Percentiles rank a stretch among this genome's conserved stretches.
Evolutionary conservation across 2,797 vertebrate species (phyloP).

Genomic region (Macrochelys suwanniensis): DNA sequence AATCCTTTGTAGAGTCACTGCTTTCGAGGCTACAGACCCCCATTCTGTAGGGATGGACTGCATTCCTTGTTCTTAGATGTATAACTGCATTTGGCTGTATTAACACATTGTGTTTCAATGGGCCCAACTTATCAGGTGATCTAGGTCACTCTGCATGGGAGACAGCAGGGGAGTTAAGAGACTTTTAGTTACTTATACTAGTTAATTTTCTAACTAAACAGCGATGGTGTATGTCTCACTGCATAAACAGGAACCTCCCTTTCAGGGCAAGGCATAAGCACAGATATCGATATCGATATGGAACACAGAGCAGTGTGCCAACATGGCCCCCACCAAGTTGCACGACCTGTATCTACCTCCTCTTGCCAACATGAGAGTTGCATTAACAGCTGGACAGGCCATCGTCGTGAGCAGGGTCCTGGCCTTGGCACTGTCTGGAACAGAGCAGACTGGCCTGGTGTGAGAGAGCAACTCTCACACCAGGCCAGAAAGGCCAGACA

Average conservation of each 20-base stretch:
- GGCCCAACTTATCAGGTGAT: neutral
- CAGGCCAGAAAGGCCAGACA: neutral
- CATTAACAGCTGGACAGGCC: neutral
- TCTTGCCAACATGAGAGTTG: neutral
- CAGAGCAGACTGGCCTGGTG: no score
- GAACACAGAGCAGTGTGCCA: neutral
- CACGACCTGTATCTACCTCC: neutral
- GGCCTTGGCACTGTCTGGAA: neutral
- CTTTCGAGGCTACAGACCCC: neutral
- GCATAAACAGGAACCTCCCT: no score
- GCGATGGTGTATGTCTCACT: no score
- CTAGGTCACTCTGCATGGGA: neutral
- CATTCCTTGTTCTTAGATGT: neutral
- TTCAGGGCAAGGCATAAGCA: neutral
- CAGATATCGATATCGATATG: neutral
- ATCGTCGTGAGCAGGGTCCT: neutral
- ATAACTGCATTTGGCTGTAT: neutral
- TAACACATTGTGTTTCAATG: neutral
- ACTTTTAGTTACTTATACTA: no score
- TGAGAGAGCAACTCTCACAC: rapidly evolving
- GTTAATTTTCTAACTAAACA: no score
- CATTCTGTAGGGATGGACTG: neutral
- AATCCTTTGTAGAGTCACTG: neutral
- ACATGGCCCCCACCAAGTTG: neutral
- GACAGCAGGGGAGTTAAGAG: no score